Conservation (phyloP, 2,797 vertebrate species). For the Triplophysa yarkandensis region DNA sequence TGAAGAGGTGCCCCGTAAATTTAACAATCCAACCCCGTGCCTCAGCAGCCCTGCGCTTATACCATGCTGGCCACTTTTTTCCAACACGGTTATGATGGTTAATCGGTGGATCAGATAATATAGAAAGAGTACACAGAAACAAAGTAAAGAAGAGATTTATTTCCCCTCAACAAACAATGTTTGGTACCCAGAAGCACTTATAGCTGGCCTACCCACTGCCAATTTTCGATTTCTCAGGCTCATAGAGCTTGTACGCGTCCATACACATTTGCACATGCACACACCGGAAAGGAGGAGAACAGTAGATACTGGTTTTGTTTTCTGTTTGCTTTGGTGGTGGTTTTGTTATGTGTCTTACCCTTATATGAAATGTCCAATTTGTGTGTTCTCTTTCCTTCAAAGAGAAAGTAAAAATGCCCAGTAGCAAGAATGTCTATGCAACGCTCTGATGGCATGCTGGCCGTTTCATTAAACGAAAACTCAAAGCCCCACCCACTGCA, state of each 20-base stretch:
- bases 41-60: slow-evolving; percentile 54
- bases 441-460: slow-evolving; percentile 59
- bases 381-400: slow-evolving; percentile 55
- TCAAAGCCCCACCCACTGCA: slow-evolving; percentile 19
- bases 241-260: background rate
- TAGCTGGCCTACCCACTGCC: slow-evolving; percentile 58
- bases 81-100: slow-evolving; percentile 14
- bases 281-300: slow-evolving; percentile 58
- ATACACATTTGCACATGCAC: slow-evolving; percentile 4
- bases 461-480: slow-evolving; percentile 34
- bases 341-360: slow-evolving; percentile 62
- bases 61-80: slow-evolving; percentile 43
- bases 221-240: slow-evolving; percentile 54
- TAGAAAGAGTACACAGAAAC: background rate
- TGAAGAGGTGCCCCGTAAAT: slow-evolving; percentile 72
- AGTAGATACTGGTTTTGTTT: slow-evolving; percentile 54
- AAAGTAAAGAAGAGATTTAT: background rate
- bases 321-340: slow-evolving; percentile 36
- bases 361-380: slow-evolving; percentile 74
- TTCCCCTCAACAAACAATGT: background rate
- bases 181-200: slow-evolving; percentile 29
- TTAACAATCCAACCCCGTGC: slow-evolving; percentile 70
- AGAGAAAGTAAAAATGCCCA: slow-evolving; percentile 63
- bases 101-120: slow-evolving; percentile 3
- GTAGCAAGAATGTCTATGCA: slow-evolving; percentile 80